A percentile compares a stretch with the other conserved stretches of the same genome.
Conservation (phyloP, 2,797 vertebrate genomes). For the Adrianichthys oophorus region DNA sequence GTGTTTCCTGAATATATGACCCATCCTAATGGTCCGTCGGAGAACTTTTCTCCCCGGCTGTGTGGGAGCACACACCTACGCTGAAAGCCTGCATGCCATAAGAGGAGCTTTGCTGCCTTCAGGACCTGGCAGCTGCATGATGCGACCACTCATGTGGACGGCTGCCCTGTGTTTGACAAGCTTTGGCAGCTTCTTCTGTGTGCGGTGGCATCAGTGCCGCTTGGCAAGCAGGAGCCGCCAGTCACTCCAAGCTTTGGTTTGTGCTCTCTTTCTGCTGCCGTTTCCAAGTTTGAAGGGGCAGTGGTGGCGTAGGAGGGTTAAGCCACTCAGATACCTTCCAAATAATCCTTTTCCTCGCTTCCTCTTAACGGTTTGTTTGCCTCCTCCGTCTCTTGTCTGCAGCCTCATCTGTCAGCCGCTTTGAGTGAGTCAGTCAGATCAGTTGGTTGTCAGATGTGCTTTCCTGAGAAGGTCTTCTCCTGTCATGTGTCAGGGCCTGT, state of each 20-base stretch:
- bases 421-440: conserved; percentile 48
- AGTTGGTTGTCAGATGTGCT: conserved; percentile 51
- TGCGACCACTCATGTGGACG: conserved; percentile 36
- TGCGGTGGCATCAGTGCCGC: conserved; percentile 29
- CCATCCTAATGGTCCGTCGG: conserved; percentile 7
- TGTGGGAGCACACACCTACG: conserved; percentile 5
- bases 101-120: conserved; percentile 26
- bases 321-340: conserved; percentile 3
- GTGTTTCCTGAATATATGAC: conserved; percentile 18
- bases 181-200: conserved; percentile 45
- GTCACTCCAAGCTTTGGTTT: conserved; percentile 29
- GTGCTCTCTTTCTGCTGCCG: conserved; percentile 39
- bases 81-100: conserved; percentile 6
- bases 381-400: conserved; percentile 30
- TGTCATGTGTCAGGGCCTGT: conserved; percentile 60
- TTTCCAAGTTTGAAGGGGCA: conserved; percentile 27
- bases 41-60: conserved; percentile 3
- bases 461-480: conserved; percentile 43
- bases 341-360: conserved; percentile 8
- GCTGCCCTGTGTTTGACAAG: conserved; percentile 57
- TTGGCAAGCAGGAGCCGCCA: conserved; percentile 44
- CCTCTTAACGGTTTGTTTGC: conserved; percentile 26
- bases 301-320: background rate
- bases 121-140: conserved; percentile 19
- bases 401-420: conserved; percentile 28